Evolutionary conservation across 1,140 invertebrate genomes (phyloP).

Genomic region (Macrocentrus cingulum): DNA sequence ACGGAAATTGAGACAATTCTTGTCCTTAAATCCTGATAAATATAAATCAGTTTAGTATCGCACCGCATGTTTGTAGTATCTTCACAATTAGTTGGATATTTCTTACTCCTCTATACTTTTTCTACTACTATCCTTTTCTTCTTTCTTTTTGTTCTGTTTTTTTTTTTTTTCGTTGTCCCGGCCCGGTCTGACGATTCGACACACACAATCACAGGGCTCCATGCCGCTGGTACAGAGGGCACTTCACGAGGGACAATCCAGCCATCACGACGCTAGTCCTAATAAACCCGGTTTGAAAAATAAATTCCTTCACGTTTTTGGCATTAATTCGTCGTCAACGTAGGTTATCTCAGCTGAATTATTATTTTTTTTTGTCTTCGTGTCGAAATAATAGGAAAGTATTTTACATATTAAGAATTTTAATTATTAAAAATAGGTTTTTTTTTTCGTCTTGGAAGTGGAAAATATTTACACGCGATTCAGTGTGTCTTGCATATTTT

Average conservation of each 20-base stretch:
- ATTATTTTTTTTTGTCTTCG: no score
- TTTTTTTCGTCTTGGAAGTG: not conserved
- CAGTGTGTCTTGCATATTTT: not conserved
- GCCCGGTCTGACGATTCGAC: constrained; percentile 50
- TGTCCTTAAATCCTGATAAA: constrained; percentile 13
- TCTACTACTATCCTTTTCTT: constrained; percentile 55
- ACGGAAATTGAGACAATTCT: constrained; percentile 1
- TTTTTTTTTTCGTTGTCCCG: constrained; percentile 41
- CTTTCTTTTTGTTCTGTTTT: constrained; percentile 41
- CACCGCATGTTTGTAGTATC: constrained; percentile 49
- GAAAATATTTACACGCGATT: no score
- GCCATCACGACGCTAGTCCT: constrained; percentile 53
- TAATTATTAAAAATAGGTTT: constrained; percentile 11
- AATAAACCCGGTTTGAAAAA: constrained; percentile 58
- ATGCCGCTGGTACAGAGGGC: constrained; percentile 53
- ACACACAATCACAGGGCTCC: constrained; percentile 50
- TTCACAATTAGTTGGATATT: constrained; percentile 54
- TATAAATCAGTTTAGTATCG: constrained; percentile 33
- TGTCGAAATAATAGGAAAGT: no score
- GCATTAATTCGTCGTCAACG: constrained; percentile 51
- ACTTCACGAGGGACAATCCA: constrained; percentile 52
- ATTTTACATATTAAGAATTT: not conserved
- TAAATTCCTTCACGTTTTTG: constrained; percentile 56
- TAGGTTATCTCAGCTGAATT: constrained; percentile 39
- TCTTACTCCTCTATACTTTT: constrained; percentile 53